A percentile compares a stretch with the other conserved stretches of the same genome.
phyloP scores from a whole-genome alignment of 2,888 invertebrate species.

The Theodoxus fluviatilis region DNA sequence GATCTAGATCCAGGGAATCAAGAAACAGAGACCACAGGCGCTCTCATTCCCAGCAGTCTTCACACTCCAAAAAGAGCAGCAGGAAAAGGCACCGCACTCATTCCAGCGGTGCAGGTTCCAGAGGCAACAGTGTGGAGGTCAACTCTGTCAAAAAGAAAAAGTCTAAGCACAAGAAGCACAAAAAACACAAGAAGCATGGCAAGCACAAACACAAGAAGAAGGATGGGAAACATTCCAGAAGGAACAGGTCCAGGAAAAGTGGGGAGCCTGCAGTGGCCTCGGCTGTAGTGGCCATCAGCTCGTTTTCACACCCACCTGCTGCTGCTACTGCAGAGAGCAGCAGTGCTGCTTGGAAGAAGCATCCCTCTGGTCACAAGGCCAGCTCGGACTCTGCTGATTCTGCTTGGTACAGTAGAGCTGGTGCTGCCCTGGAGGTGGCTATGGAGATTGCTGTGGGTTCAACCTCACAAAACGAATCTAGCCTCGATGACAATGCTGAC shows the following conservation, averaged over 20 bases:
- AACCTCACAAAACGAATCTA: too few relatives aligned
- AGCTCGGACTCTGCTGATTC: too few relatives aligned
- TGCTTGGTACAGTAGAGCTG: too few relatives aligned
- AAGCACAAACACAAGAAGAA: slow-evolving; percentile 35
- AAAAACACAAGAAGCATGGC: slow-evolving; percentile 28
- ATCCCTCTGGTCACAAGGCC: slow-evolving; percentile 57
- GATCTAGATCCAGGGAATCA: slow-evolving; percentile 14
- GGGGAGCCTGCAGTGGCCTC: neutral
- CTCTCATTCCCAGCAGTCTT: slow-evolving; percentile 26
- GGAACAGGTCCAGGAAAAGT: slow-evolving; percentile 17
- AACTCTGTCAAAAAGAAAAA: slow-evolving; percentile 28
- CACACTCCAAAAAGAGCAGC: slow-evolving; percentile 18
- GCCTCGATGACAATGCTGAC: too few relatives aligned
- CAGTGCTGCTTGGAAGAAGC: slow-evolving; percentile 47
- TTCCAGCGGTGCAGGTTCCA: slow-evolving; percentile 6
- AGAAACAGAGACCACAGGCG: slow-evolving; percentile 5
- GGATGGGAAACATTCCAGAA: slow-evolving; percentile 33
- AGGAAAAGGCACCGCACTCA: slow-evolving; percentile 11
- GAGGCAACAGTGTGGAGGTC: slow-evolving; percentile 28
- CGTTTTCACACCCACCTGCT: slow-evolving; percentile 11
- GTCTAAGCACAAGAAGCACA: slow-evolving; percentile 26
- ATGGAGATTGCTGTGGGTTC: too few relatives aligned
- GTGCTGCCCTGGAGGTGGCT: too few relatives aligned
- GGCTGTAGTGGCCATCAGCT: neutral
- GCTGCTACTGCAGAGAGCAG: slow-evolving; percentile 10